A percentile compares a stretch with the other conserved stretches of the same genome.
Conservation (phyloP, 2,888 invertebrate genomes). For the Cephus sareptanus region DNA sequence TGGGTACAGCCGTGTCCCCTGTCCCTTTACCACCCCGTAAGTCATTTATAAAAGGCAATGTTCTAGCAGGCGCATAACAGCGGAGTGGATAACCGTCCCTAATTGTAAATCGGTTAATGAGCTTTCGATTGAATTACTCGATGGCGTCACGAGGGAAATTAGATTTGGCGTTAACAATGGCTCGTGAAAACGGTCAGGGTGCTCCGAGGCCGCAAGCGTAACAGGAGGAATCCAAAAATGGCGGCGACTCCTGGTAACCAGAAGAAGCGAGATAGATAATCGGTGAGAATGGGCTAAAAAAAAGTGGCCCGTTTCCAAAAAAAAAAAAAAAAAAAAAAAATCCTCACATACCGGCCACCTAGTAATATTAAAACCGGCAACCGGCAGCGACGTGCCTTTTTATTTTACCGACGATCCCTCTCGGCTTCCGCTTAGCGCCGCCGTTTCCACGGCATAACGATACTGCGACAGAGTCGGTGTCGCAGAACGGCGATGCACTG, state of each 20-base stretch:
- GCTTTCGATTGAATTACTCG: constrained; percentile 28
- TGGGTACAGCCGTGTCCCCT: too few relatives aligned
- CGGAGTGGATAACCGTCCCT: constrained; percentile 3
- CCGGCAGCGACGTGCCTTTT: neutral
- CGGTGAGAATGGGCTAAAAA: neutral
- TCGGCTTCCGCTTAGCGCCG: neutral
- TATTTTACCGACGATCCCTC: neutral
- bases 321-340: too few relatives aligned
- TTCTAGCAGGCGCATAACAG: neutral
- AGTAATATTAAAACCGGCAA: too few relatives aligned
- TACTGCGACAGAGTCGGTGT: constrained; percentile 47
- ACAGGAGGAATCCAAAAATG: neutral
- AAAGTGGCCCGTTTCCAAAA: neutral
- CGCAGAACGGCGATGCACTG: constrained; percentile 51
- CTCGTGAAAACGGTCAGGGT: neutral
- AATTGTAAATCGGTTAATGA: constrained; percentile 28
- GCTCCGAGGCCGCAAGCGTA: neutral
- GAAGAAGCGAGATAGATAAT: neutral
- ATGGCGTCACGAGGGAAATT: constrained; percentile 14
- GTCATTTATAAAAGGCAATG: neutral
- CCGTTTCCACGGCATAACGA: constrained; percentile 40
- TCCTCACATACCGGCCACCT: too few relatives aligned
- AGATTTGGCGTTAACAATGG: neutral
- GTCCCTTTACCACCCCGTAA: too few relatives aligned
- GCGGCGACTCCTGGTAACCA: neutral